Evolutionary conservation across 1,140 invertebrate genomes (phyloP).

Genomic region (Pseudomyrmex flavicornis): DNA sequence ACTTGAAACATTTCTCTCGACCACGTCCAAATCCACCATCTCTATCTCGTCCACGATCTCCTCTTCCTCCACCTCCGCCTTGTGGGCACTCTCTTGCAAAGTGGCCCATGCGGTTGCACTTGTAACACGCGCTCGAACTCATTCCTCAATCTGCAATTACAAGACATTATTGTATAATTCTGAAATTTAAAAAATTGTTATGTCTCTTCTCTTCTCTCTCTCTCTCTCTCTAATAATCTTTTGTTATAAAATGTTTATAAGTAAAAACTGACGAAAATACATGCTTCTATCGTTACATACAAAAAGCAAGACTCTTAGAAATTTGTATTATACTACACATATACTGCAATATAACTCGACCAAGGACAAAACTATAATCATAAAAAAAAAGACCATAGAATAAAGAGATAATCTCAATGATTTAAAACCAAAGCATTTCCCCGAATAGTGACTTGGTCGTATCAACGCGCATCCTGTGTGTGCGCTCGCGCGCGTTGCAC

Average conservation of each 20-base stretch:
- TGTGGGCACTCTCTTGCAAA: constrained; percentile 94
- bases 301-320: too few relatives aligned
- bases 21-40: constrained; percentile 87
- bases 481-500: constrained; percentile 14
- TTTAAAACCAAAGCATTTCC: not conserved
- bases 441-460: not conserved
- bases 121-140: constrained; percentile 92
- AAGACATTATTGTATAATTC: not conserved
- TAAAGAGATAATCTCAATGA: not conserved
- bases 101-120: constrained; percentile 94
- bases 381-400: not conserved
- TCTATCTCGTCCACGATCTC: constrained; percentile 84
- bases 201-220: not conserved
- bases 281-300: too few relatives aligned
- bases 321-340: too few relatives aligned
- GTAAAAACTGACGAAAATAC: too few relatives aligned
- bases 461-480: constrained; percentile 20
- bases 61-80: constrained; percentile 86
- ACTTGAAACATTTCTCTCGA: constrained; percentile 97
- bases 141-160: constrained; percentile 77
- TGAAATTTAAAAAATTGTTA: not conserved
- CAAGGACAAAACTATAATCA: not conserved
- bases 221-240: too few relatives aligned
- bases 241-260: too few relatives aligned
- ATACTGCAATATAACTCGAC: not conserved